These are phyloP conservation scores for Coregonus suidteri DNA, from an alignment of 2,797 vertebrate species.

Conservation along the genomic window DNA sequence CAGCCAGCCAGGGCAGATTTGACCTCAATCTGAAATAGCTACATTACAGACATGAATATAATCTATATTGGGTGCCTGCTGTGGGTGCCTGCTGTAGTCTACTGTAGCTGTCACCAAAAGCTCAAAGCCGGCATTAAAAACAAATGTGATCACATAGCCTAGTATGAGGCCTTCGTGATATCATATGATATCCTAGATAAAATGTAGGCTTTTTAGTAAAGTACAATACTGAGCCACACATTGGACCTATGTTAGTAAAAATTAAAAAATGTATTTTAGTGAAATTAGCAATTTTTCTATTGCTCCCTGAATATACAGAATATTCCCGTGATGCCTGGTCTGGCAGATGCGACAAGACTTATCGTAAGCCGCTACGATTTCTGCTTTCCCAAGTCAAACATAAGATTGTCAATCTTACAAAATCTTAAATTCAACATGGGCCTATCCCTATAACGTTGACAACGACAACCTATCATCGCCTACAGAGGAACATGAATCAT, in stretches of 20 bases:
- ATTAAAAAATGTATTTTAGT: background rate
- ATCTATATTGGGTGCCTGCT: background rate
- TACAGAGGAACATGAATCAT: background rate
- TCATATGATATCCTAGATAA: background rate
- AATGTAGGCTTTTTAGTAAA: background rate
- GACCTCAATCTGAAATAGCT: slow-evolving; percentile 34
- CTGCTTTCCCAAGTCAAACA: background rate
- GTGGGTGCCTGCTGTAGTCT: slow-evolving; percentile 1
- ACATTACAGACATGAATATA: slow-evolving; percentile 14
- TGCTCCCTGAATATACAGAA: background rate
- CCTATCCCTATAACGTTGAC: no score
- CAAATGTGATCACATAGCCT: background rate
- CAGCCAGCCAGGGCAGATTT: slow-evolving; percentile 24
- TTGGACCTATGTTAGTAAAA: no score
- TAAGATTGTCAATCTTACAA: background rate
- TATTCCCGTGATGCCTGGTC: background rate
- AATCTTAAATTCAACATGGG: background rate
- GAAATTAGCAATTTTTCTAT: background rate
- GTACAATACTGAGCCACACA: background rate
- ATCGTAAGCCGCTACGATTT: background rate
- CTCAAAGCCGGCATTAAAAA: background rate
- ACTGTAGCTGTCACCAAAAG: background rate
- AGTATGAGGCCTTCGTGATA: background rate
- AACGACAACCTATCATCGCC: background rate
- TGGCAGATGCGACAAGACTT: background rate